Evolutionary conservation across 1,140 invertebrate genomes (phyloP).

Genomic region (Calliopsis andreniformis): DNA sequence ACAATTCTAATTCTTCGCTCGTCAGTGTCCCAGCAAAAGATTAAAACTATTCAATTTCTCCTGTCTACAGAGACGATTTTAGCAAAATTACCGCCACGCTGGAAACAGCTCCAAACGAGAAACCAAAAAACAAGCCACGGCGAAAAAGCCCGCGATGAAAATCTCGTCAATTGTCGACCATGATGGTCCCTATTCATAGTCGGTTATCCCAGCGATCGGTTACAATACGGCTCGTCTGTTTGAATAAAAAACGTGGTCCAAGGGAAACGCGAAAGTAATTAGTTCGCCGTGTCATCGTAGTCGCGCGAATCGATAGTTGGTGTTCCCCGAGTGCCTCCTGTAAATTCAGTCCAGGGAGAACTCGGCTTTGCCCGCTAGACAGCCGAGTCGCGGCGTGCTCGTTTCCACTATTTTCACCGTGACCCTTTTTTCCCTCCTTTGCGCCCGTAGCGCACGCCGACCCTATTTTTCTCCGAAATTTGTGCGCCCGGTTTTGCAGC

Average conservation of each 20-base stretch:
- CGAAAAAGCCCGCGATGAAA: constrained; percentile 23
- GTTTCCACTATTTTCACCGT: constrained; percentile 17
- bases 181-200: constrained; percentile 3
- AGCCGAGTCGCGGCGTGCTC: neutral
- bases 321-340: constrained; percentile 12
- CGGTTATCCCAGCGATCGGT: neutral
- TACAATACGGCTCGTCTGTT: constrained; percentile 5
- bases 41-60: too few species aligned
- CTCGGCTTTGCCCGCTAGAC: neutral
- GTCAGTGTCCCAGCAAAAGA: too few species aligned
- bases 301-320: constrained; percentile 24
- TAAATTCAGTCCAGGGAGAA: constrained; percentile 29
- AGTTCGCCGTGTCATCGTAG: constrained; percentile 35
- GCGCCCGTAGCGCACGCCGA: neutral
- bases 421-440: neutral
- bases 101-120: too few species aligned
- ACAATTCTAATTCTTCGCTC: too few species aligned
- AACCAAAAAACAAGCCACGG: neutral
- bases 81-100: too few species aligned
- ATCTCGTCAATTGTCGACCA: constrained; percentile 33
- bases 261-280: constrained; percentile 45
- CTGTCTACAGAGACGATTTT: too few species aligned
- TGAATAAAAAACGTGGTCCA: constrained; percentile 37
- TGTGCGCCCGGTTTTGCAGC: constrained; percentile 4
- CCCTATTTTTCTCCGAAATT: constrained; percentile 1